Percentiles rank a stretch among this genome's conserved stretches.
phyloP scores from a whole-genome alignment of 2,113 vertebrate species.

The Apeltes quadracus region DNA sequence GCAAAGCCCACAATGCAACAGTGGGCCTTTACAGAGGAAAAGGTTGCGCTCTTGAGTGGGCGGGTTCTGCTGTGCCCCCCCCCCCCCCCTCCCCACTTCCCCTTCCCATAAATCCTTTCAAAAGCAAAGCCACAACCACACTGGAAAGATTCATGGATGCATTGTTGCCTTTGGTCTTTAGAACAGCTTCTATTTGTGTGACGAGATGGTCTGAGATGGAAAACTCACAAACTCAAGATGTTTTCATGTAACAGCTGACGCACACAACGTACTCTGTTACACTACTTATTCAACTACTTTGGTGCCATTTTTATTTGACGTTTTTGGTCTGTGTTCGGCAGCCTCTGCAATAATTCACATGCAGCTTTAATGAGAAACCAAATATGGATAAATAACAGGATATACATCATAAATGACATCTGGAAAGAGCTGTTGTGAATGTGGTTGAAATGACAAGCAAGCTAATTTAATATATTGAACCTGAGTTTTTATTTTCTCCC shows the following conservation, averaged over 20 bases:
- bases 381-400: too few species aligned
- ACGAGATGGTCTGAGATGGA: conserved; percentile 48
- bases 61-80: conserved; percentile 47
- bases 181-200: conserved; percentile 51
- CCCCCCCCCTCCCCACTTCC: conserved; percentile 64
- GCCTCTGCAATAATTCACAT: conserved; percentile 4
- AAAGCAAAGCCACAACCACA: conserved; percentile 57
- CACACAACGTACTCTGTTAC: background rate
- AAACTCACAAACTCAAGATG: conserved; percentile 31
- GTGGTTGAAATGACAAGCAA: background rate
- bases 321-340: conserved; percentile 4
- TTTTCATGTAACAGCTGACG: conserved; percentile 18
- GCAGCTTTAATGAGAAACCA: conserved; percentile 17
- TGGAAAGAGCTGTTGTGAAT: background rate
- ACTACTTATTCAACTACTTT: background rate
- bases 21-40: conserved; percentile 37
- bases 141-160: conserved; percentile 62
- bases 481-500: background rate
- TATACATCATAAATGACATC: conserved; percentile 21
- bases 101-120: conserved; percentile 66
- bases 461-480: background rate
- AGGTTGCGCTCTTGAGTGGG: conserved; percentile 58
- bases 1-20: conserved; percentile 55
- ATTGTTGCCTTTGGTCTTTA: conserved; percentile 62
- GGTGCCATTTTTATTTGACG: background rate